Conservation (phyloP, 2,888 invertebrate species). For the Tolmerus cingulatus region DNA sequence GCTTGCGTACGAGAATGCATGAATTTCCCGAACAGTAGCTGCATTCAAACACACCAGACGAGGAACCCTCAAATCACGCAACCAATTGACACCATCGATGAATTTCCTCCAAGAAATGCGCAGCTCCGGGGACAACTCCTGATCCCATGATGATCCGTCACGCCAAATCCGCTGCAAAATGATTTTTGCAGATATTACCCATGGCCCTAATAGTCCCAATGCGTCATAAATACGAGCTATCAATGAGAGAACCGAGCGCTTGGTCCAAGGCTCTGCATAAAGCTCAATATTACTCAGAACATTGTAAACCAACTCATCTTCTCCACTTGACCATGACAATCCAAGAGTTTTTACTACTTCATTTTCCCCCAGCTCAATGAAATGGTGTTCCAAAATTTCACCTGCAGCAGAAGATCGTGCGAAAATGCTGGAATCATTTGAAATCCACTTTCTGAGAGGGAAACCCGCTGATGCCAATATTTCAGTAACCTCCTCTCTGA, state of each 20-base stretch:
- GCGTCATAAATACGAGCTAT: conserved; percentile 8
- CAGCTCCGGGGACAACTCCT: not conserved
- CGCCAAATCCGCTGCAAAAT: not conserved
- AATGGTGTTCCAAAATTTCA: no score
- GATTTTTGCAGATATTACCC: not conserved
- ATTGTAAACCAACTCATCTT: no score
- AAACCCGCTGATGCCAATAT: not conserved
- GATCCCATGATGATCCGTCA: not conserved
- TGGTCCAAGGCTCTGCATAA: no score
- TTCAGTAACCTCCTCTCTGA: not conserved
- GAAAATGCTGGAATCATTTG: not conserved
- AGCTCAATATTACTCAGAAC: no score
- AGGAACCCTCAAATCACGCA: conserved; percentile 6
- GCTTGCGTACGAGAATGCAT: not conserved
- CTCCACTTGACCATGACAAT: no score
- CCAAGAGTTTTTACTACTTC: no score
- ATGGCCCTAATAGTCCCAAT: not conserved
- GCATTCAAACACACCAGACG: not conserved
- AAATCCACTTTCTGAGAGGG: conserved; percentile 28
- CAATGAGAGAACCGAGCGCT: no score
- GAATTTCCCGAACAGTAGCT: not conserved
- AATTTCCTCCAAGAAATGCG: not conserved
- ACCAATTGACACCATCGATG: not conserved
- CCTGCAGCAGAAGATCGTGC: not conserved
- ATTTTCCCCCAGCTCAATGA: no score